A percentile compares a stretch with the other conserved stretches of the same genome.
Conservation (phyloP, 1,140 invertebrate genomes). For the Brachionus manjavacas region DNA sequence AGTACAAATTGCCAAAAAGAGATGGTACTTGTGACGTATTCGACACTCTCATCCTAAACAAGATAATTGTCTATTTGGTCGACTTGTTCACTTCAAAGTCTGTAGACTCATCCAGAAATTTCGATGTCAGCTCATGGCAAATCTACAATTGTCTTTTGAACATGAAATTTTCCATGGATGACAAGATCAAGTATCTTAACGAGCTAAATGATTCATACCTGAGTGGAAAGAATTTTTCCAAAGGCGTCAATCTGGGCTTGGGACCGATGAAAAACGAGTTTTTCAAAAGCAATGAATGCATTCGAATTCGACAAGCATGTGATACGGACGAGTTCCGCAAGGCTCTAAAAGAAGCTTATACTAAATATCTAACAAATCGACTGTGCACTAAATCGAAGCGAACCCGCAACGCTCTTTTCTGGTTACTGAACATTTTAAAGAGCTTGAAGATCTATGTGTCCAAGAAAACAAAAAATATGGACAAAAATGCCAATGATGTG, state of each 20-base stretch:
- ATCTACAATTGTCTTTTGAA: constrained; percentile 40
- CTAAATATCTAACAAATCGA: constrained; percentile 13
- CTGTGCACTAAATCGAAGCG: constrained; percentile 10
- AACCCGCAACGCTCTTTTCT: not conserved
- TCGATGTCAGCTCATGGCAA: constrained; percentile 15
- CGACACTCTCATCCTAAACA: not conserved
- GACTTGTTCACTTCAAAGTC: not conserved
- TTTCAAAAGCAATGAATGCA: constrained; percentile 29
- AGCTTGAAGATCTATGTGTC: not conserved
- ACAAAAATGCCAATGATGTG: constrained; percentile 6
- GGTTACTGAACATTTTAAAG: not conserved
- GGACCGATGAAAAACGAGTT: constrained; percentile 31
- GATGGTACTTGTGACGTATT: not conserved
- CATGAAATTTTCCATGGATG: constrained; percentile 39
- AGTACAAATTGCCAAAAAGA: not conserved
- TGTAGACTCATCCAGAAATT: not conserved
- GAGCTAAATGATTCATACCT: not conserved
- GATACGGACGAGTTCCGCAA: constrained; percentile 16
- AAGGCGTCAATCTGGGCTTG: not conserved
- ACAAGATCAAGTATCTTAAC: constrained; percentile 33
- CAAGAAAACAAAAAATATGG: not conserved
- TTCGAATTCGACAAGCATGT: not conserved
- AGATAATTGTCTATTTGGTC: constrained; percentile 12
- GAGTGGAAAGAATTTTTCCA: not conserved
- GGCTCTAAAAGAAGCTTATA: constrained; percentile 25